Base-by-base conservation (phyloP, 2,797 vertebrate species). In the Tokudaia muenninki region DNA sequence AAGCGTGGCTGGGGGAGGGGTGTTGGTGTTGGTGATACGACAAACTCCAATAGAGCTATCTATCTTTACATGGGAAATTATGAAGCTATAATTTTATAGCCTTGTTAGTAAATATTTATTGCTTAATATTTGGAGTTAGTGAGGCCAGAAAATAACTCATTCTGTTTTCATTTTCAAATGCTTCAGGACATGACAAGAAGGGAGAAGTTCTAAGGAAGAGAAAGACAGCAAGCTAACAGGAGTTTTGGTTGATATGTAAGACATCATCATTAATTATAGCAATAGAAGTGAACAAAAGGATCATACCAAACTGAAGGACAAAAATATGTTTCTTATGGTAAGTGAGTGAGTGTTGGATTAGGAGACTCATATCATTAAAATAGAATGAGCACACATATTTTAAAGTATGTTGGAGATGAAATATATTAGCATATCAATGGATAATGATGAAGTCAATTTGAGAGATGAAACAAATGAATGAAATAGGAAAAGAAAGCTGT, bases 71-170 rank as follows among this genome's bases (percentile, higher is more conserved):
- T 81, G 11, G 47, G 7, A 24, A 17, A 59, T 77, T 74, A 91
- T 34, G 67, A 63, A 86, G 2, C 5, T 57, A 59, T 4, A 19
- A 47, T 94, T 87, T 24, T 34, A 34, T 29, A 79, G 4, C 16
- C 5, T 24, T 47, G 9, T 1, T 88, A 34, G 44, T 3, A 50
- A 16, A 41, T 41, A 41, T 41, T 41, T 41, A 41, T 41, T 44
- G 31, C 16, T 83, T 87, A 81, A 65, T 80, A 72, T 81, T 93
- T 81, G 63, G 55, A 93, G 22, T 50, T 34, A 92, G 16, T n/a
- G 94, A 61, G 8, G 1, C 2, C 37, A 50, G 81, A 94, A 8
- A 70, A 92, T 29, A 88, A 78, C 21, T 41, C 7, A 65, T 6
- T 2, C 3, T 90, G 22, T 4, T 34, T 59, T 94, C 50, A 79